Percentiles rank a stretch among this genome's conserved stretches.
These are phyloP conservation scores for Lasioglossum lativentre DNA, from an alignment of 2,888 invertebrate genomes.

Conservation along the genomic window DNA sequence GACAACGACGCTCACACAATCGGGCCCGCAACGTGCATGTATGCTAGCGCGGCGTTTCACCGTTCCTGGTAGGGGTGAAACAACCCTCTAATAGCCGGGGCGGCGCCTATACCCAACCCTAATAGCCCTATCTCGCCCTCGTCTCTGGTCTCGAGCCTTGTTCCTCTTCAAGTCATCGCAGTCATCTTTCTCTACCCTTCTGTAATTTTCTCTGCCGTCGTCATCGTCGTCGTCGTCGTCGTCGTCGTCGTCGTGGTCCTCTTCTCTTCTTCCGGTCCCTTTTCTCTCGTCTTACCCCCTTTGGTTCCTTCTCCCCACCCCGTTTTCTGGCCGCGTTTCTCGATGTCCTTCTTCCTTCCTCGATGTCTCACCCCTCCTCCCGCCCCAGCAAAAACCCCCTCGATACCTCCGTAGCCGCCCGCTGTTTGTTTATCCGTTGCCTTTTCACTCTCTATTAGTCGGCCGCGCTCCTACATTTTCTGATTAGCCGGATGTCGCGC, in stretches of 20 bases:
- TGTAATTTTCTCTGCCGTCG: slow-evolving; percentile 45
- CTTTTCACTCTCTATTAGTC: slow-evolving; percentile 85
- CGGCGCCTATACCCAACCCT: slow-evolving; percentile 84
- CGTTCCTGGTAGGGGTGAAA: slow-evolving; percentile 76
- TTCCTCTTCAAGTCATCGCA: slow-evolving; percentile 38
- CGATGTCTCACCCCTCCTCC: not conserved
- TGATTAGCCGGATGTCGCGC: slow-evolving; percentile 83
- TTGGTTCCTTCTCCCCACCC: not conserved
- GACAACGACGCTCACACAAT: slow-evolving; percentile 53
- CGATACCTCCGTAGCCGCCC: slow-evolving; percentile 55
- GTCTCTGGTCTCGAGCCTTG: slow-evolving; percentile 58
- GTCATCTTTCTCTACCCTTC: slow-evolving; percentile 18
- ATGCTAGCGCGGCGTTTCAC: slow-evolving; percentile 66
- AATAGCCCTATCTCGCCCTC: slow-evolving; percentile 84
- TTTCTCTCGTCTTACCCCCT: slow-evolving; percentile 28
- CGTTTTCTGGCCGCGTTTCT: slow-evolving; percentile 4
- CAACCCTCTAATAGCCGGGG: slow-evolving; percentile 85
- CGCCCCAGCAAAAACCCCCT: not conserved
- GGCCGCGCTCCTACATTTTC: slow-evolving; percentile 83
- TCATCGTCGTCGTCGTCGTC: not conserved
- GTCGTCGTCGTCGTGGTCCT: not conserved
- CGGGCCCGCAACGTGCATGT: slow-evolving; percentile 12
- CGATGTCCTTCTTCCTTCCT: slow-evolving; percentile 29
- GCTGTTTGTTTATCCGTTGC: slow-evolving; percentile 84
- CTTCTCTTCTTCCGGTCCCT: slow-evolving; percentile 37